These are phyloP conservation scores for Sphenodon punctatus DNA, from an alignment of 2,797 vertebrate species.

Conservation along the genomic window DNA sequence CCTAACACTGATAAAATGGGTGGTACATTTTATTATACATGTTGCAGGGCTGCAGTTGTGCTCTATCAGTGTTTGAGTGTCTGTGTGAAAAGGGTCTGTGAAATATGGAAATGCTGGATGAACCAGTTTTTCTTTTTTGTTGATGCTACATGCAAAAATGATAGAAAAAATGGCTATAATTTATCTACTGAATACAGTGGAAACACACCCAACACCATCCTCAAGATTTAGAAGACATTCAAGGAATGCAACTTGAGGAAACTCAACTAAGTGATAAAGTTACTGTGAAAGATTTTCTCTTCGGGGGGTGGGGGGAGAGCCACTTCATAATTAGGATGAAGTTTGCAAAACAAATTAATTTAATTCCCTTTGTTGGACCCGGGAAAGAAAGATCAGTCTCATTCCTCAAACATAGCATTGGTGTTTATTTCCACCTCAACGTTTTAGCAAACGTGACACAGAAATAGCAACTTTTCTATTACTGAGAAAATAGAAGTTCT, in stretches of 20 bases:
- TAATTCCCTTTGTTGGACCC: not conserved
- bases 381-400: not conserved
- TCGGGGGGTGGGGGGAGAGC: conserved; percentile 49
- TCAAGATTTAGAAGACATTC: conserved; percentile 15
- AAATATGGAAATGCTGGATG: too few species aligned
- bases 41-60: too few species aligned
- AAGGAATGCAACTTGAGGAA: conserved; percentile 25
- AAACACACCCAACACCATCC: conserved; percentile 9
- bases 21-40: too few species aligned
- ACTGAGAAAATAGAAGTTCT: conserved; percentile 52
- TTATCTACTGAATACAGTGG: not conserved
- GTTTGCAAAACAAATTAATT: conserved; percentile 46
- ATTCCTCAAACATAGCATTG: conserved; percentile 15
- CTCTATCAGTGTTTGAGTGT: too few species aligned
- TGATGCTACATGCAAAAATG: too few species aligned
- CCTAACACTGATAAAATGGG: too few species aligned
- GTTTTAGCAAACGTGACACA: conserved; percentile 21
- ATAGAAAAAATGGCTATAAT: too few species aligned
- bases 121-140: too few species aligned
- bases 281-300: conserved; percentile 27
- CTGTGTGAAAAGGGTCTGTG: too few species aligned
- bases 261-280: conserved; percentile 29
- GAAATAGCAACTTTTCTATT: conserved; percentile 30
- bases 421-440: conserved; percentile 11
- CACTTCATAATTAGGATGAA: conserved; percentile 52